phyloP scores from a whole-genome alignment of 2,113 vertebrate species.

The Scolopax mira region DNA sequence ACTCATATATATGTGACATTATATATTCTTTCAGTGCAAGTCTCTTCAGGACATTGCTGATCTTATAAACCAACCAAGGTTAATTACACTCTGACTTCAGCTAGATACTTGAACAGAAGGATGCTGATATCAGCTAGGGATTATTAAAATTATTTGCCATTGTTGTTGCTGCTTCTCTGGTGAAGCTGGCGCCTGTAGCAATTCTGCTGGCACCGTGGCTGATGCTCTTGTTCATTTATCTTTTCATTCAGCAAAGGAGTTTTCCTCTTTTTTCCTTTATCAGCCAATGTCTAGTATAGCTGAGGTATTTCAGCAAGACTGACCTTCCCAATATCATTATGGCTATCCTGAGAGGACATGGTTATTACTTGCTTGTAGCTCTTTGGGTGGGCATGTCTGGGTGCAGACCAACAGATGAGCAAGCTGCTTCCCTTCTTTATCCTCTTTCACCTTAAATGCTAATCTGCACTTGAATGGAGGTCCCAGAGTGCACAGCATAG shows the following conservation, averaged over 20 bases:
- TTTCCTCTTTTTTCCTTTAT: neutral
- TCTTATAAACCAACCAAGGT: neutral
- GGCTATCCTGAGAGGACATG: neutral
- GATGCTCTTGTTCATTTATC: neutral
- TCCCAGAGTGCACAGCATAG: neutral
- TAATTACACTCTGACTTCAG: conserved; percentile 7
- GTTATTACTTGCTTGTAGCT: neutral
- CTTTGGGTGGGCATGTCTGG: neutral
- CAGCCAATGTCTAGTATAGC: neutral
- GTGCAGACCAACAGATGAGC: neutral
- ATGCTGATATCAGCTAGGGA: neutral
- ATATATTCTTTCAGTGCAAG: neutral
- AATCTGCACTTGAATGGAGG: neutral
- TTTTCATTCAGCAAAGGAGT: neutral
- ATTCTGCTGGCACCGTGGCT: neutral
- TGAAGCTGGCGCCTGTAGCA: neutral
- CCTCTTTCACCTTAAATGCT: neutral
- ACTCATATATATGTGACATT: neutral
- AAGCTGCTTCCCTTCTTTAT: neutral
- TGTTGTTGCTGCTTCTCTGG: neutral
- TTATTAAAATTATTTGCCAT: neutral
- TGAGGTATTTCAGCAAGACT: neutral
- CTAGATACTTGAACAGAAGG: neutral
- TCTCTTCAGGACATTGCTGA: neutral
- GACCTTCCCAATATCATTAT: neutral